Percentiles rank a stretch among this genome's conserved stretches.
These are phyloP conservation scores for Setophaga kirtlandii DNA, from an alignment of 2,113 vertebrate genomes.

Conservation along the genomic window DNA sequence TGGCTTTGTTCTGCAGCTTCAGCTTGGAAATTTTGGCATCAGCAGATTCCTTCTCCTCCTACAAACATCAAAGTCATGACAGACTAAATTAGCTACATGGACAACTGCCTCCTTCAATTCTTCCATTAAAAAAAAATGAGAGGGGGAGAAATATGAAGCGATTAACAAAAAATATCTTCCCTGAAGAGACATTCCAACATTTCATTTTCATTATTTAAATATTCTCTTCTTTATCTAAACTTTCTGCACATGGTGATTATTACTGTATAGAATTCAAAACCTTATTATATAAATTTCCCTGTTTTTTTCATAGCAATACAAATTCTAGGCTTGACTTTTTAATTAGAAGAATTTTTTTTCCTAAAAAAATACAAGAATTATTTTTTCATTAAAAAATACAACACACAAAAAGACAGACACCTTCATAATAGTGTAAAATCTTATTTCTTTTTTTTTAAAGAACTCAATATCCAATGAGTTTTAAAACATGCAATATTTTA, in stretches of 20 bases:
- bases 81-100: neutral
- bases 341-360: neutral
- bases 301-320: neutral
- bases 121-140: neutral
- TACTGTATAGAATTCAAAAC: neutral
- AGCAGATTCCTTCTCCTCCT: constrained; percentile 84
- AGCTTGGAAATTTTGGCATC: constrained; percentile 86
- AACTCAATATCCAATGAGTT: neutral
- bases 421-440: neutral
- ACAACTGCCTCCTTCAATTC: neutral
- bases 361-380: neutral
- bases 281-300: neutral
- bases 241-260: neutral
- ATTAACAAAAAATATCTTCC: neutral
- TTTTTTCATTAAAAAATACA: neutral
- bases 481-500: neutral
- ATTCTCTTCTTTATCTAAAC: neutral
- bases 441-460: neutral
- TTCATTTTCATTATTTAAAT: neutral
- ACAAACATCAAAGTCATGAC: neutral
- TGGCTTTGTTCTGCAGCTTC: constrained; percentile 89
- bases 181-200: neutral
- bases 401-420: neutral
- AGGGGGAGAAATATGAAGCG: neutral
- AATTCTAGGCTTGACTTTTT: neutral